These are phyloP conservation scores for Poecile montanus DNA, from an alignment of 2,797 vertebrate species.

Conservation along the genomic window DNA sequence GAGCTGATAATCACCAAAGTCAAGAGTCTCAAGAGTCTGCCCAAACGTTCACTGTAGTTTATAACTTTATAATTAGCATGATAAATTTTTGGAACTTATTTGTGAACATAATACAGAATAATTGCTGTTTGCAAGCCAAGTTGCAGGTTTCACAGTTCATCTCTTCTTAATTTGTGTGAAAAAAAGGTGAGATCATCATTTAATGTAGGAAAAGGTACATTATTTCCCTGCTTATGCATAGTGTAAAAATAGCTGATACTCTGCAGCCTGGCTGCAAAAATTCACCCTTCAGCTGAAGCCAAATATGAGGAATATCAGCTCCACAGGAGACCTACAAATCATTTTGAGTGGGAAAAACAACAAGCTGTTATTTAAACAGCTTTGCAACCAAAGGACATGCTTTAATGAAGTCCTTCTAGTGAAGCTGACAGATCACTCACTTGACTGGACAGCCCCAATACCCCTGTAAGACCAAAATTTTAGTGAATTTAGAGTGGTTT, in stretches of 20 bases:
- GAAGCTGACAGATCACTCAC: neutral
- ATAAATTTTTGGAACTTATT: conserved; percentile 1
- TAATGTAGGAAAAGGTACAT: neutral
- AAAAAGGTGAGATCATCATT: conserved; percentile 33
- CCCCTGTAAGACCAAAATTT: neutral
- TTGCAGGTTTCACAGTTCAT: conserved; percentile 42
- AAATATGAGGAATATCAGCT: conserved; percentile 13
- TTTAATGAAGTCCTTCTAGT: conserved; percentile 14
- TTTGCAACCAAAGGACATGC: conserved; percentile 2
- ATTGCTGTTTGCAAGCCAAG: conserved; percentile 19
- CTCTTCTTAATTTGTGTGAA: conserved; percentile 34
- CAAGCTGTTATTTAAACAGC: conserved; percentile 9
- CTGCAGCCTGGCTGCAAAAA: conserved; percentile 2
- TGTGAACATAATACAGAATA: conserved; percentile 26
- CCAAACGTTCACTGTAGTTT: neutral
- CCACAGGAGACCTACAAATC: conserved; percentile 16
- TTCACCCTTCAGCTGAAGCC: conserved; percentile 23
- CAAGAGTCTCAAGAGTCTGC: neutral
- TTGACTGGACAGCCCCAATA: neutral
- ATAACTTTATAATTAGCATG: conserved; percentile 22
- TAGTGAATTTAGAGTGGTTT: neutral
- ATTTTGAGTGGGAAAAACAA: conserved; percentile 19
- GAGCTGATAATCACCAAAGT: neutral
- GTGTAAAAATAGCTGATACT: conserved; percentile 36
- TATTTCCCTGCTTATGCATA: conserved; percentile 7